Evolutionary conservation across 2,797 vertebrate genomes (phyloP).

Genomic region (Poeciliopsis turneri): DNA sequence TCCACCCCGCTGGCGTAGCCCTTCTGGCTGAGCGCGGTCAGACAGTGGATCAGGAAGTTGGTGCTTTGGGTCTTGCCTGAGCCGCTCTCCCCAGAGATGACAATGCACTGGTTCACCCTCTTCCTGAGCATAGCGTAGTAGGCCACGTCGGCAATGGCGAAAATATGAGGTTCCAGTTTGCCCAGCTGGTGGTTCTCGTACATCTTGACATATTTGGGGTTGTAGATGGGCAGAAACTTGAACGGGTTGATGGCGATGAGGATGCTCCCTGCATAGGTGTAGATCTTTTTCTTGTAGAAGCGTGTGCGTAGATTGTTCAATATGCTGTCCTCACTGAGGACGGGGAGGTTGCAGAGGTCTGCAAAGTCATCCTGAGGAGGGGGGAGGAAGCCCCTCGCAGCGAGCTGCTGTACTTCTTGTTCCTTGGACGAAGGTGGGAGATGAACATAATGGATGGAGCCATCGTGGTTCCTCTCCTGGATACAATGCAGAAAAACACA

Average conservation of each 20-base stretch:
- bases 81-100: constrained; percentile 98
- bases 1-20: constrained; percentile 98
- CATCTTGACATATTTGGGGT: constrained; percentile 98
- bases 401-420: constrained; percentile 82
- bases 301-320: constrained; percentile 90
- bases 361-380: constrained; percentile 90
- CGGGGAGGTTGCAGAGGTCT: constrained; percentile 94
- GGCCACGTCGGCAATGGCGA: constrained; percentile 95
- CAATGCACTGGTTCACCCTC: constrained; percentile 94
- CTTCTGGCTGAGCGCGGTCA: constrained; percentile 97
- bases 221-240: constrained; percentile 98
- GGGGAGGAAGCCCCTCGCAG: constrained; percentile 92
- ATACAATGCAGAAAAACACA: neutral
- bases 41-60: constrained; percentile 98
- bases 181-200: constrained; percentile 98
- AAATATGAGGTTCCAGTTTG: constrained; percentile 97
- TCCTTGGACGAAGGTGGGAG: constrained; percentile 84
- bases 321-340: constrained; percentile 89
- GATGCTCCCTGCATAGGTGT: constrained; percentile 97
- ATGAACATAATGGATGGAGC: constrained; percentile 89
- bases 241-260: constrained; percentile 98
- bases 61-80: constrained; percentile 99
- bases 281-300: constrained; percentile 95
- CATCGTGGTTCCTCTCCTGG: constrained; percentile 89
- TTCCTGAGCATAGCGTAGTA: constrained; percentile 98